Conservation (phyloP, 2,888 invertebrate species). For the Sarcophaga carnaria region DNA sequence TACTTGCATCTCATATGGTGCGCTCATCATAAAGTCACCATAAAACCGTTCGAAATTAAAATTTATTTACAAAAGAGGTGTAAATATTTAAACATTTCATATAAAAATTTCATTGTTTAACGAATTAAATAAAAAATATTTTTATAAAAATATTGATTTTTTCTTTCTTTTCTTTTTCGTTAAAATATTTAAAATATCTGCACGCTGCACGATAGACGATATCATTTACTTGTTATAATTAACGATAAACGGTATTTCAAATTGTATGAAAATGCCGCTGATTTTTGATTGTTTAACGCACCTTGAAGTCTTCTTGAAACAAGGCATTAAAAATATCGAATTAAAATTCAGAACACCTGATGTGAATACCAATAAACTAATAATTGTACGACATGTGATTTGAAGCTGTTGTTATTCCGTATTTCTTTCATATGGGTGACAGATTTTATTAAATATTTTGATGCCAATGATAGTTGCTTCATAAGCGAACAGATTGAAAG, state of each 20-base stretch:
- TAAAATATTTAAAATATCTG: background rate
- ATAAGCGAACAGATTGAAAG: too few species aligned
- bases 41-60: background rate
- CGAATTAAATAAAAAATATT: conserved; percentile 35
- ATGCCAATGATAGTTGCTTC: too few species aligned
- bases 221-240: background rate
- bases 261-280: conserved; percentile 18
- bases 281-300: conserved; percentile 12
- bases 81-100: conserved; percentile 24
- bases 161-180: too few species aligned
- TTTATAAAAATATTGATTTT: background rate
- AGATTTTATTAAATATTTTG: too few species aligned
- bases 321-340: background rate
- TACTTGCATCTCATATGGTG: conserved; percentile 11
- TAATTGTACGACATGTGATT: background rate
- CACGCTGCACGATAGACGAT: background rate
- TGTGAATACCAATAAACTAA: background rate
- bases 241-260: conserved; percentile 4
- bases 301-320: background rate
- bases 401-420: too few species aligned
- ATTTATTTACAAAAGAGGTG: conserved; percentile 31
- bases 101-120: conserved; percentile 10
- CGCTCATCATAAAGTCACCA: conserved; percentile 18
- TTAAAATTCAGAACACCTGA: conserved; percentile 14
- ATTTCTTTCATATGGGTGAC: background rate